Base-by-base conservation (phyloP, 2,888 invertebrate genomes). In the Griposia aprilina region DNA sequence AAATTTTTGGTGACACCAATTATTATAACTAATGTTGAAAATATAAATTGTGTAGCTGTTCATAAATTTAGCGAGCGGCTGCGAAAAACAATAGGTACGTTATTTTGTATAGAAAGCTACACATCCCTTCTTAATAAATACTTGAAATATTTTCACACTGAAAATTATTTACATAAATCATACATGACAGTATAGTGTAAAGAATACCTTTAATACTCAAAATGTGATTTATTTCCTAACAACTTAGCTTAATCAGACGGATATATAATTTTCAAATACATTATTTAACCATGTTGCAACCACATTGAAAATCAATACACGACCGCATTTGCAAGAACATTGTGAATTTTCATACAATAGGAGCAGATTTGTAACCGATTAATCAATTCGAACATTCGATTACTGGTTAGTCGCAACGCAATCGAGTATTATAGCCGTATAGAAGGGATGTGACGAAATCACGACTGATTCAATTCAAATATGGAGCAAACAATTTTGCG, bases 401-500 rank as follows among this genome's bases (percentile, higher is more conserved):
- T 87, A 84, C 81, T 69, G 76, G 74, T 86, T 73, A 62, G 63
- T 77, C 52, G 57, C 66, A 85, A 74, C 50, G 70, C 60, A 82
- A 81, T 77, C 78, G 81, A 80, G 67, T 76, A 70, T 57, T 62
- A 74, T 45, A 59, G 70, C 80, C 74, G 77, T 85, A 83, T 81
- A 83, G 73, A 84, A 82, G 76, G 84, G 87, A 84, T 83, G 77
- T 85, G 87, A 88, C 81, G 87, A 87, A 87, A 88, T 84, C 89
- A 85, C 78, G 78, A 72, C 84, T 80, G 84, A 86, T 88, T 89
- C 88, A 86, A 90, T 90, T 91, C 84, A 82, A 90, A 90, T 91
- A 91, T 91, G 90, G 89, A 91, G 88, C 91, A 90, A 92, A 91
- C 91, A 92, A 92, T 93, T 94, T 92, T 88, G 93, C 92, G 92